A percentile compares a stretch with the other conserved stretches of the same genome.
Evolutionary conservation across 1,140 invertebrate genomes (phyloP).

Genomic region (Palaemon carinicauda): DNA sequence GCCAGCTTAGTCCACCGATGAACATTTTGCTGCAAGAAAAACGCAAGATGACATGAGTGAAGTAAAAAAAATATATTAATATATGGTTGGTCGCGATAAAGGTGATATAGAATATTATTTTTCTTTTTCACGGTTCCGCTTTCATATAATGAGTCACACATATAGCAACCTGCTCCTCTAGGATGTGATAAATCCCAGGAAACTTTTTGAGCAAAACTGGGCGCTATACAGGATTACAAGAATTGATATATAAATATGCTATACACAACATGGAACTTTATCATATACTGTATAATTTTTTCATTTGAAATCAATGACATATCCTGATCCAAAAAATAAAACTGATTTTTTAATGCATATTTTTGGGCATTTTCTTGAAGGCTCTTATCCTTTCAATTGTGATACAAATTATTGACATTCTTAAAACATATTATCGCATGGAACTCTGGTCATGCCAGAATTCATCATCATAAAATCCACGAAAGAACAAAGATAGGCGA

Average conservation of each 20-base stretch:
- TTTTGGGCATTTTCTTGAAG: too few species aligned
- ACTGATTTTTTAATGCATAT: too few species aligned
- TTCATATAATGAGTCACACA: too few species aligned
- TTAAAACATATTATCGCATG: not conserved
- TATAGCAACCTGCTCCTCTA: too few species aligned
- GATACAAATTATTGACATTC: not conserved
- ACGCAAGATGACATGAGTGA: slow-evolving; percentile 65
- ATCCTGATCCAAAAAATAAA: not conserved
- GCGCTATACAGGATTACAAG: too few species aligned
- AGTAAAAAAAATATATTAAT: not conserved
- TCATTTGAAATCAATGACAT: not conserved
- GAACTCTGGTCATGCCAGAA: not conserved
- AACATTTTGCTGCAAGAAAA: slow-evolving; percentile 97
- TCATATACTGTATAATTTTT: too few species aligned
- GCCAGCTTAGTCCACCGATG: slow-evolving; percentile 98
- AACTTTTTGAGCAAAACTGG: too few species aligned
- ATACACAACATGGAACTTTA: too few species aligned
- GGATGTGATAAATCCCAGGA: too few species aligned
- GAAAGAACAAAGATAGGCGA: not conserved
- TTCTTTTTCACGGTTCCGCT: too few species aligned
- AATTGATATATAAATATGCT: too few species aligned
- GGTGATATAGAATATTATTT: not conserved
- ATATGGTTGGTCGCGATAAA: not conserved
- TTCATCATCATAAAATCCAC: not conserved
- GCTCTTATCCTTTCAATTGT: not conserved